Evolutionary conservation across 2,113 vertebrate genomes (phyloP).

Genomic region (Ellobius talpinus): DNA sequence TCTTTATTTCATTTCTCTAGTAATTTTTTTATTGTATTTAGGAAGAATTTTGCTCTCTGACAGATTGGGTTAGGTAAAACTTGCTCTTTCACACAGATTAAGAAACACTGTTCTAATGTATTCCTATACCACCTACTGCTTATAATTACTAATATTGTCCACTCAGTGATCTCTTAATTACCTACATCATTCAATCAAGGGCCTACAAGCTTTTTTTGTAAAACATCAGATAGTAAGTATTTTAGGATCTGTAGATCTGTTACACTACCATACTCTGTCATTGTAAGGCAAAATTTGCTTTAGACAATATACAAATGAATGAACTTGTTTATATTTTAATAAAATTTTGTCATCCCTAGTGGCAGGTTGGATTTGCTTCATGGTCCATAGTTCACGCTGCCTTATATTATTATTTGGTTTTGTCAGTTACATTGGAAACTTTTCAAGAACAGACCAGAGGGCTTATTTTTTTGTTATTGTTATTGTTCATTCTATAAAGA

Average conservation of each 20-base stretch:
- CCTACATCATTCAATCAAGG: not conserved
- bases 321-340: not conserved
- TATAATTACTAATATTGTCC: not conserved
- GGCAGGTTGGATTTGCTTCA: not conserved
- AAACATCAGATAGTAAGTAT: constrained; percentile 15
- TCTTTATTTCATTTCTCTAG: constrained; percentile 1
- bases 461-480: not conserved
- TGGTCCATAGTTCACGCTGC: not conserved
- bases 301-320: constrained; percentile 29
- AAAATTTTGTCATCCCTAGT: not conserved
- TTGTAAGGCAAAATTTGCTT: not conserved
- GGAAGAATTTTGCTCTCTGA: not conserved
- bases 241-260: not conserved
- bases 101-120: not conserved
- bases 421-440: constrained; percentile 1
- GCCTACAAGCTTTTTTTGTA: not conserved
- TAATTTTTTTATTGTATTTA: constrained; percentile 28
- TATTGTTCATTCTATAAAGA: not conserved
- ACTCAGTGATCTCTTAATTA: not conserved
- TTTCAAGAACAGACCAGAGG: not conserved
- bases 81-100: not conserved
- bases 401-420: constrained; percentile 19
- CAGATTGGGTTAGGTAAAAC: not conserved
- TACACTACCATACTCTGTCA: not conserved
- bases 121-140: not conserved